Conservation (phyloP, 2,797 vertebrate species). For the Sorex maritimensis region DNA sequence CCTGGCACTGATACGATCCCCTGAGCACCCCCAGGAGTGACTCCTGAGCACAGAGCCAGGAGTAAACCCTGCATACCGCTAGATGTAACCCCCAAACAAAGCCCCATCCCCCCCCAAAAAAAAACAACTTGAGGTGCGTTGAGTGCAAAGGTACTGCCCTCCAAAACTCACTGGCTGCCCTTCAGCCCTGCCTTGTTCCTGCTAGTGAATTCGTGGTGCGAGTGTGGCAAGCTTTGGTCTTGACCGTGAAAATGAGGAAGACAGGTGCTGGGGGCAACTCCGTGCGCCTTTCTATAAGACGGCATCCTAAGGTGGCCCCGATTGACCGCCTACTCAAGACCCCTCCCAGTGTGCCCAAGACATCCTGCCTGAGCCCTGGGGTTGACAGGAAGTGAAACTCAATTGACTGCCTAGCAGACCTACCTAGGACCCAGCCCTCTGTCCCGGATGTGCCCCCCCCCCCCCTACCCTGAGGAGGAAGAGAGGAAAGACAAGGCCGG, state of each 20-base stretch:
- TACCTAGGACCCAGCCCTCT: constrained; percentile 64
- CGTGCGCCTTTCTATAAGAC: background rate
- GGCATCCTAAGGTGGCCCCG: constrained; percentile 32
- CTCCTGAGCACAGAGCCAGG: no score
- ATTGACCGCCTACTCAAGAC: constrained; percentile 24
- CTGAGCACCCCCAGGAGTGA: no score
- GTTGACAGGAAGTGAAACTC: constrained; percentile 86
- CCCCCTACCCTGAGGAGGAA: constrained; percentile 71
- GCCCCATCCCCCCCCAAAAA: no score
- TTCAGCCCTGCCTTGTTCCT: background rate
- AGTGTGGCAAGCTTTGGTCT: background rate
- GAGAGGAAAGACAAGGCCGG: constrained; percentile 64
- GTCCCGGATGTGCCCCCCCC: constrained; percentile 75
- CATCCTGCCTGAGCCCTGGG: constrained; percentile 68
- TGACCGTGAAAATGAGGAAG: background rate
- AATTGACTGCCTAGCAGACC: constrained; percentile 68
- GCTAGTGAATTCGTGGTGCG: background rate
- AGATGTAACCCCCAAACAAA: no score
- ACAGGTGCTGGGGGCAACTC: background rate
- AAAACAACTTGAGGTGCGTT: no score
- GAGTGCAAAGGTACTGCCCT: no score
- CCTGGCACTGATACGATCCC: no score
- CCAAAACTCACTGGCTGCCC: no score
- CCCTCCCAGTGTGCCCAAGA: constrained; percentile 39
- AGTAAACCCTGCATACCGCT: no score